Evolutionary conservation across 2,113 vertebrate genomes (phyloP).

Genomic region (Hyperoodon ampullatus): DNA sequence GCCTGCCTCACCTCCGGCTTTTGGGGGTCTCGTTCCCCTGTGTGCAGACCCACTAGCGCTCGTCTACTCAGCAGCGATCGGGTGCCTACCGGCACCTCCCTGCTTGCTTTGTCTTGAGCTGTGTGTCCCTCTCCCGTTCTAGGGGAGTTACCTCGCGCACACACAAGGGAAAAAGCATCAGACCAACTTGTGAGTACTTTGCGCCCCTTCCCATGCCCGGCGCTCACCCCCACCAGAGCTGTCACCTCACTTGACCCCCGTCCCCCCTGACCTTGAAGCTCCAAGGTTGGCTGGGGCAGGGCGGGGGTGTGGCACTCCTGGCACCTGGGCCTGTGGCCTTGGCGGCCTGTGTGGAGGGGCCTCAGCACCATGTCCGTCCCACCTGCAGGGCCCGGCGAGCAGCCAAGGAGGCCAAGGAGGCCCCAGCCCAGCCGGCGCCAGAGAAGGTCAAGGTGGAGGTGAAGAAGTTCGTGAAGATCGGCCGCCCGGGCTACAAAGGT

Average conservation of each 20-base stretch:
- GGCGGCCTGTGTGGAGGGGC: not conserved
- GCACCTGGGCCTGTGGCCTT: slow-evolving; percentile 37
- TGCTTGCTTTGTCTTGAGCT: not conserved
- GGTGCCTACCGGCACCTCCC: not conserved
- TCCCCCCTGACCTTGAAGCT: not conserved
- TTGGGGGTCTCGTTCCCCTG: not conserved
- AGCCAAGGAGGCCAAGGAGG: slow-evolving; percentile 98
- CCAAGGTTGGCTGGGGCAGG: not conserved
- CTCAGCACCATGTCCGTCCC: accelerated
- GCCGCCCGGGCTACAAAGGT: slow-evolving; percentile 99
- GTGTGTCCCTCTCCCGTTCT: not conserved
- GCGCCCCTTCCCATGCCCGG: not conserved
- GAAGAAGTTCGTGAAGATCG: slow-evolving; percentile 99
- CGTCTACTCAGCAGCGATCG: not conserved
- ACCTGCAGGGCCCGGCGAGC: slow-evolving; percentile 90
- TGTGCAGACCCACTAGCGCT: not conserved
- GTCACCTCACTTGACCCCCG: not conserved
- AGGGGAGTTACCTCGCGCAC: slow-evolving; percentile 98
- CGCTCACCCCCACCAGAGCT: too few species aligned
- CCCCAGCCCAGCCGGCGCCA: slow-evolving; percentile 96
- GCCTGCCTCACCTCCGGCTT: not conserved
- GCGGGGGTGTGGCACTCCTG: accelerated
- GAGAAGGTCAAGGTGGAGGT: slow-evolving; percentile 99
- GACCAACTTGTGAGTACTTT: slow-evolving; percentile 93
- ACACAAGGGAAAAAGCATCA: slow-evolving; percentile 99